Evolutionary conservation across 2,888 invertebrate genomes (phyloP).

Genomic region (Himalopsyche anomala): DNA sequence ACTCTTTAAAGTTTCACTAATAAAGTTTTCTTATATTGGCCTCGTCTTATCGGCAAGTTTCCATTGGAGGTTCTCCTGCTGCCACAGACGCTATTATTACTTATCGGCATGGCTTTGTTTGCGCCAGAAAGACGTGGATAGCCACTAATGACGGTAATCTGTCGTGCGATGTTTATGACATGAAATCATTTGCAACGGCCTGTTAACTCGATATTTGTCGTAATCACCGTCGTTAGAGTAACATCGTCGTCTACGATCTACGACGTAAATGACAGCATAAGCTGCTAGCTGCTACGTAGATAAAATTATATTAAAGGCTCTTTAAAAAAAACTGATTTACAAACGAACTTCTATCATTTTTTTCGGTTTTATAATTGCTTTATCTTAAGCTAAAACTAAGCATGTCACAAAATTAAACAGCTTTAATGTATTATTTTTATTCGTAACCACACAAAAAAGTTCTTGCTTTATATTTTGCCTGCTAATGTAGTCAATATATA

Average conservation of each 20-base stretch:
- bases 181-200: conserved; percentile 61
- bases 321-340: not conserved
- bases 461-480: no score
- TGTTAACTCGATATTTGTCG: conserved; percentile 59
- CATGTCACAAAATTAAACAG: not conserved
- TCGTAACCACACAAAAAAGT: no score
- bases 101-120: conserved; percentile 56
- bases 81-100: conserved; percentile 53
- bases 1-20: conserved; percentile 28
- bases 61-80: not conserved
- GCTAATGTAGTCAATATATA: no score
- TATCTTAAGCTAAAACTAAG: not conserved
- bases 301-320: not conserved
- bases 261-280: conserved; percentile 6
- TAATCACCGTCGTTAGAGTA: conserved; percentile 58
- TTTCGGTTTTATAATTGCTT: not conserved
- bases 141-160: conserved; percentile 64
- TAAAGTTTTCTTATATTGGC: conserved; percentile 20
- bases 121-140: conserved; percentile 49
- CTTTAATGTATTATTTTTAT: not conserved
- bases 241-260: conserved; percentile 16
- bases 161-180: conserved; percentile 63
- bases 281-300: not conserved
- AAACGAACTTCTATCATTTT: not conserved
- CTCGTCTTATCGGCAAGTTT: conserved; percentile 28